Conservation (phyloP, 2,113 vertebrate species). For the Malurus alboscapulatus region DNA sequence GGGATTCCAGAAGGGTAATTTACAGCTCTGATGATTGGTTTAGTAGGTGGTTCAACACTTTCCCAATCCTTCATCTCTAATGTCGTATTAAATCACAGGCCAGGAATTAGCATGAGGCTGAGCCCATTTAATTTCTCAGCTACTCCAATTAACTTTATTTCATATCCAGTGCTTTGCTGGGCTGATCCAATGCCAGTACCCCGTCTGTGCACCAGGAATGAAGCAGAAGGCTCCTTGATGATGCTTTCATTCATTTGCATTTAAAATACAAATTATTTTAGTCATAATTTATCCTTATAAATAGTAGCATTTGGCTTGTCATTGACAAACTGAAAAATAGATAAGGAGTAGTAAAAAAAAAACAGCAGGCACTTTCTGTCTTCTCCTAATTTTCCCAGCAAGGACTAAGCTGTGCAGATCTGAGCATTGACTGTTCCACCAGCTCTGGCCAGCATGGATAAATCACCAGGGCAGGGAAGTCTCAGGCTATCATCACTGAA, state of each 20-base stretch:
- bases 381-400: neutral
- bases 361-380: neutral
- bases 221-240: conserved; percentile 50
- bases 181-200: neutral
- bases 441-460: neutral
- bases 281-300: conserved; percentile 46
- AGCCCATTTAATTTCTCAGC: conserved; percentile 37
- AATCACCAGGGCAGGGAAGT: neutral
- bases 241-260: conserved; percentile 49
- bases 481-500: neutral
- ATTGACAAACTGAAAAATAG: conserved; percentile 20
- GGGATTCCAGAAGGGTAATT: conserved; percentile 22
- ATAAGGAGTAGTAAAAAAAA: neutral
- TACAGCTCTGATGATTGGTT: conserved; percentile 13
- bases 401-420: neutral
- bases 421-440: neutral
- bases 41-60: conserved; percentile 42
- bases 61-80: neutral
- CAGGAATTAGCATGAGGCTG: conserved; percentile 29
- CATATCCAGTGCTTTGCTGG: neutral
- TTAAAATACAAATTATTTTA: conserved; percentile 62
- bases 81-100: conserved; percentile 24
- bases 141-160: conserved; percentile 57
- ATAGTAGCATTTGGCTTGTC: conserved; percentile 45
- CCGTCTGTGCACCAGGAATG: neutral